phyloP scores from a whole-genome alignment of 2,888 invertebrate genomes.

The Caenorhabditis sp. region DNA sequence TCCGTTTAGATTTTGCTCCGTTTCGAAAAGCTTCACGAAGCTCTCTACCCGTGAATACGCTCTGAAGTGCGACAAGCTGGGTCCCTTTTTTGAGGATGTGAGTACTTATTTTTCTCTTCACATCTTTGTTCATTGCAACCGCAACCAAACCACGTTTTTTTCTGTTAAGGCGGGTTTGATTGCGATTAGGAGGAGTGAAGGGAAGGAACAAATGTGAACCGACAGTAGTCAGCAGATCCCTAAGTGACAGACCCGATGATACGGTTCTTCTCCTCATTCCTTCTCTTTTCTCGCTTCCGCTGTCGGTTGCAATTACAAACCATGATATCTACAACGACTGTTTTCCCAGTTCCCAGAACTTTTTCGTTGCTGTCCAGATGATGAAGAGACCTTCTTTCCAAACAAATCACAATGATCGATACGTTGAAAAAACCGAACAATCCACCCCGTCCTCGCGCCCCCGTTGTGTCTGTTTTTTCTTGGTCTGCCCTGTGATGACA shows the following conservation, averaged over 20 bases:
- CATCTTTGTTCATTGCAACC: constrained; percentile 22
- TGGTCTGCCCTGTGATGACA: constrained; percentile 10
- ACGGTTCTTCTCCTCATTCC: constrained; percentile 40
- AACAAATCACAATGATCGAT: constrained; percentile 24
- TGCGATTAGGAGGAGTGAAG: constrained; percentile 33
- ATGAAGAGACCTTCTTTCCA: neutral
- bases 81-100: constrained; percentile 1
- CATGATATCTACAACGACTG: constrained; percentile 30
- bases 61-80: constrained; percentile 19
- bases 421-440: constrained; percentile 27
- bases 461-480: constrained; percentile 31
- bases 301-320: constrained; percentile 44
- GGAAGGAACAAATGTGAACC: constrained; percentile 48
- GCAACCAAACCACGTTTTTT: constrained; percentile 9
- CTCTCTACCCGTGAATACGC: neutral
- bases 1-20: constrained; percentile 3
- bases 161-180: neutral
- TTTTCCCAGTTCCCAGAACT: constrained; percentile 21
- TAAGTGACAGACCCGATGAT: constrained; percentile 29
- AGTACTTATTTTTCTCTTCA: constrained; percentile 39
- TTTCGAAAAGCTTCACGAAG: neutral
- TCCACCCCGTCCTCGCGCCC: constrained; percentile 8
- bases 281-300: constrained; percentile 6
- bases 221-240: constrained; percentile 27
- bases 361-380: neutral